Conservation (phyloP, 2,797 vertebrate genomes). For the Meda fulgida region DNA sequence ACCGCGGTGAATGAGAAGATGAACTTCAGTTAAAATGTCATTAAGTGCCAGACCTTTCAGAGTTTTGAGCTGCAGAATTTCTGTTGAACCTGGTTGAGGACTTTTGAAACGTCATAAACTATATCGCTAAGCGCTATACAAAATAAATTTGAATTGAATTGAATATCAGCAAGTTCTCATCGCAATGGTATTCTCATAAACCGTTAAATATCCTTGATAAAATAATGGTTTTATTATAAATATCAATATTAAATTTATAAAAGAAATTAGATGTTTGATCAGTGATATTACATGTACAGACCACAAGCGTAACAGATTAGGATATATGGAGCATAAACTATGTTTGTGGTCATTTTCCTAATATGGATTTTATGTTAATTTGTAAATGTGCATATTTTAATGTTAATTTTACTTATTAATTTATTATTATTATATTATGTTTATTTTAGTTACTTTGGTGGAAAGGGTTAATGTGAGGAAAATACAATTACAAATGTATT, state of each 20-base stretch:
- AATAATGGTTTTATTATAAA: neutral
- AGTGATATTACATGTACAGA: neutral
- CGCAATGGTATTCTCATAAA: neutral
- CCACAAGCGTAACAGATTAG: neutral
- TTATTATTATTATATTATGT: neutral
- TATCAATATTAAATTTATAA: neutral
- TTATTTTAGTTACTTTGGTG: neutral
- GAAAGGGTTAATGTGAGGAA: neutral
- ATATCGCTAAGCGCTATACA: no score
- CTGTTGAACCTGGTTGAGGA: slow-evolving; percentile 67
- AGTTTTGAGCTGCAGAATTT: slow-evolving; percentile 90
- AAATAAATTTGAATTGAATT: no score
- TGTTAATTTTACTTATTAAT: neutral
- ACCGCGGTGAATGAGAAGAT: slow-evolving; percentile 95
- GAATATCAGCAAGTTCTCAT: neutral
- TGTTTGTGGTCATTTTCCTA: neutral
- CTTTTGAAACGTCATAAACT: neutral
- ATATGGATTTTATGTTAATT: neutral
- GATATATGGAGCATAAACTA: neutral
- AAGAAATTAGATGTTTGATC: neutral
- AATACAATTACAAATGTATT: neutral
- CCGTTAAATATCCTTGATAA: neutral
- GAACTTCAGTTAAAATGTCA: slow-evolving; percentile 93
- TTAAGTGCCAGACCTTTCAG: slow-evolving; percentile 94
- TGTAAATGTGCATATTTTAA: neutral